These are phyloP conservation scores for Tinamus major DNA, from an alignment of 2,797 vertebrate genomes.

Conservation along the genomic window DNA sequence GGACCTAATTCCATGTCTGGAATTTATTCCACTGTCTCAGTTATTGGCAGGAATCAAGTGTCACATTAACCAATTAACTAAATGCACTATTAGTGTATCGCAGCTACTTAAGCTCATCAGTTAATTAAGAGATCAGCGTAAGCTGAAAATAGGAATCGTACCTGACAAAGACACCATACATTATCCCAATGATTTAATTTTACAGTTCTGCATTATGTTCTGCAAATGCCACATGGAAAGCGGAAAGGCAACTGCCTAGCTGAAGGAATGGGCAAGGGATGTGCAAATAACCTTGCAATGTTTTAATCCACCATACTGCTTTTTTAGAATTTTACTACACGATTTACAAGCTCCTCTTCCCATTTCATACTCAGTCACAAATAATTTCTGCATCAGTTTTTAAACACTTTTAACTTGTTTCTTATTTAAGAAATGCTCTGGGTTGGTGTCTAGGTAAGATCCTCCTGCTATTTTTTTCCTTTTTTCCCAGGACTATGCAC, in stretches of 20 bases:
- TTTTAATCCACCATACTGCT: background rate
- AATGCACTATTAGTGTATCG: conserved; percentile 63
- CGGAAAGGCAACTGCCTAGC: background rate
- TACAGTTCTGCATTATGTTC: background rate
- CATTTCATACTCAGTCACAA: background rate
- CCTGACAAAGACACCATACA: conserved; percentile 59
- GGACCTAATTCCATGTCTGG: conserved; percentile 38
- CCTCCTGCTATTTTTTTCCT: background rate
- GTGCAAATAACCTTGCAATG: background rate
- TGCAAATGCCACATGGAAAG: background rate
- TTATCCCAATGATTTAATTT: conserved; percentile 57
- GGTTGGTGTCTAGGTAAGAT: background rate
- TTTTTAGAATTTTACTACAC: background rate
- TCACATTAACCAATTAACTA: conserved; percentile 74
- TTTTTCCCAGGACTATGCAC: background rate
- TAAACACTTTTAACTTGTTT: background rate
- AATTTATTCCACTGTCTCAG: conserved; percentile 61
- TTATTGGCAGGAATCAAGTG: conserved; percentile 63
- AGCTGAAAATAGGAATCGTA: conserved; percentile 65
- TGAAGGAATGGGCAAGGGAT: background rate
- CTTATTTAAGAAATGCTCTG: background rate
- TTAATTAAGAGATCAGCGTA: conserved; percentile 71
- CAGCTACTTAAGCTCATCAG: conserved; percentile 71
- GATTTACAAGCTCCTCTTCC: background rate
- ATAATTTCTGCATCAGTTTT: background rate